Evolutionary conservation across 2,113 vertebrate species (phyloP).

Genomic region (Chionis minor): DNA sequence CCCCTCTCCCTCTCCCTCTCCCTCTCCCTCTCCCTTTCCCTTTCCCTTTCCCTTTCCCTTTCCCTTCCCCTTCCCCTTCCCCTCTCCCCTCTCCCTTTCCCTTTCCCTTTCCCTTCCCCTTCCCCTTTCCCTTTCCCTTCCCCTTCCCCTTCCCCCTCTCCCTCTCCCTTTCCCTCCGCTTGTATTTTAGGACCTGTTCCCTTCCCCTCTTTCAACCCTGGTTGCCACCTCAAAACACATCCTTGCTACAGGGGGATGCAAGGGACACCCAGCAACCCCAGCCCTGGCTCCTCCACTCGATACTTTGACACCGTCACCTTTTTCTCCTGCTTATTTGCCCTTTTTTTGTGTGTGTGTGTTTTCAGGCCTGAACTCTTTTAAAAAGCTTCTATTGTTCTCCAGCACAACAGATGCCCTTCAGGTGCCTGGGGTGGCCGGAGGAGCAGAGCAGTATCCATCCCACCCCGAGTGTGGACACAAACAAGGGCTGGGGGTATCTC

Average conservation of each 20-base stretch:
- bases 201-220: not conserved
- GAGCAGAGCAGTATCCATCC: not conserved
- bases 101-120: too few relatives aligned
- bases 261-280: not conserved
- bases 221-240: not conserved
- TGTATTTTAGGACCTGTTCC: not conserved
- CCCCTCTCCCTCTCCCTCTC: not conserved
- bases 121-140: too few relatives aligned
- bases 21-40: too few relatives aligned
- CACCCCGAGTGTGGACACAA: not conserved
- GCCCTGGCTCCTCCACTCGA: fast-evolving
- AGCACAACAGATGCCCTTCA: not conserved
- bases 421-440: not conserved
- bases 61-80: not conserved
- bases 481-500: not conserved
- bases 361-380: not conserved
- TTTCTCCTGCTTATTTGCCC: not conserved
- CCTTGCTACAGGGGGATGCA: not conserved
- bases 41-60: too few relatives aligned
- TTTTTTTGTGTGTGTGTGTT: not conserved
- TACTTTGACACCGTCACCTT: not conserved
- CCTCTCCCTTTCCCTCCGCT: not conserved
- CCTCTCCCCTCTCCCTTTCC: not conserved
- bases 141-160: too few relatives aligned
- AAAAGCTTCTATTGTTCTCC: not conserved